Base-by-base conservation (phyloP, 2,888 invertebrate genomes). In the Gymnosoma rotundatum region DNA sequence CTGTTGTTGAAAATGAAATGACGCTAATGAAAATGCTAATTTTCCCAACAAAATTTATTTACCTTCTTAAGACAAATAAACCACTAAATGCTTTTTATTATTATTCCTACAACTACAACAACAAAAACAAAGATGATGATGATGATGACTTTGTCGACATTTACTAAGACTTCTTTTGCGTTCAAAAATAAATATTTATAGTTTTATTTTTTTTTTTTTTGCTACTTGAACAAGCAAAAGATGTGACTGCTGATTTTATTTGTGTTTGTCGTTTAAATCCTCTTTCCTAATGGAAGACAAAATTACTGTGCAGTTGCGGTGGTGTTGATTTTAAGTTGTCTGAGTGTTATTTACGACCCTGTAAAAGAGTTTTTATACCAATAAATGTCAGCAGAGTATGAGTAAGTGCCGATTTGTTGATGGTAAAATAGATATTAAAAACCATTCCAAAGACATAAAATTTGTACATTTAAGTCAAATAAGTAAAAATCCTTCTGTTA, bases 21-120 rank as follows among this genome's bases (percentile, higher is more conserved):
- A 75, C 70, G 81, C 81, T 78, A 70, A 81, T 78, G 78, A 84
- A 81, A 81, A 84, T 84, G 84, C 84, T 84, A 84, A 84, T 84
- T 84, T 84, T 45, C 18, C 67, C 60, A 73, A 60, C 56, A 64
- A 76, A 81, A 81, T 81, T 81, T 81, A 81, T 84, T 84, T 84
- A 78, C 78, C 84, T 74, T 74, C 81, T 84, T 84, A 78, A 84
- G 74, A 78, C 74, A 84, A 84, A 81, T 81, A 84, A 84, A 70
- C 74, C 81, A 61, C 70, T 54, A 81, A 84, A 80, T 78, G 78
- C 74, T 74, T 81, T 84, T 84, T 78, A 64, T 73, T 78, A 70
- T 70, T 76, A 45, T 67, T 50, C 14, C 52, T 18, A 61, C 74
- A 64, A 67, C 45, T 16, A 78, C 63, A 64, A 67, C 64, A 76